These are phyloP conservation scores for Lepus timidus DNA, from an alignment of 2,113 vertebrate species.

Conservation along the genomic window DNA sequence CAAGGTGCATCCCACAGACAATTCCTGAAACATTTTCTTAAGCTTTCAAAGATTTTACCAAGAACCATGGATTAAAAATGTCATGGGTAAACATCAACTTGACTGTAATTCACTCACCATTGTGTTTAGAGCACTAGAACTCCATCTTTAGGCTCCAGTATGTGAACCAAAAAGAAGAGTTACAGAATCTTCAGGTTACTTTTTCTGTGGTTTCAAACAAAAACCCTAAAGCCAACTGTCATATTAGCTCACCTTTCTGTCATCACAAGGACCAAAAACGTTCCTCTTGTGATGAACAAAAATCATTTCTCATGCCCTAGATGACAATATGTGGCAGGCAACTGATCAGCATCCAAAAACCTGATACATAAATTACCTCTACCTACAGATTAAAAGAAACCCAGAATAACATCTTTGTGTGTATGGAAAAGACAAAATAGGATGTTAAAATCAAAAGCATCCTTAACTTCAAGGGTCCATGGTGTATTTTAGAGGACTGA, in stretches of 20 bases:
- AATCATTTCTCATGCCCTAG: not conserved
- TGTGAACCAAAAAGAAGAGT: not conserved
- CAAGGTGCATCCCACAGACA: not conserved
- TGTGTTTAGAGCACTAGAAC: not conserved
- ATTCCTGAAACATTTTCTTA: conserved; percentile 19
- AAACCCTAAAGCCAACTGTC: conserved; percentile 10
- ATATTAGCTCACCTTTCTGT: conserved; percentile 48
- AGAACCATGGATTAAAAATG: conserved; percentile 1
- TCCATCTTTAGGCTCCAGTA: not conserved
- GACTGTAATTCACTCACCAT: conserved; percentile 25
- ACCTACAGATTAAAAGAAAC: conserved; percentile 49
- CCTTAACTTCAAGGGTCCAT: conserved; percentile 16
- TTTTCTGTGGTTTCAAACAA: conserved; percentile 31
- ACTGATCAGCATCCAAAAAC: conserved; percentile 32
- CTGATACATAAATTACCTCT: conserved; percentile 10
- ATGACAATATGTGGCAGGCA: not conserved
- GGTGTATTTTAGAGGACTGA: not conserved
- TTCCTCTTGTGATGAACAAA: not conserved
- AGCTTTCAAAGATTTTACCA: conserved; percentile 36
- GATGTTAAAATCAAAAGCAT: conserved; percentile 46
- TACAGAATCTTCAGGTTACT: not conserved
- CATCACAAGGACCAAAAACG: conserved; percentile 6
- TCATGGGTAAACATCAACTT: not conserved
- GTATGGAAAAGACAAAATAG: conserved; percentile 2
- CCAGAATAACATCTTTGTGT: not conserved